phyloP scores from a whole-genome alignment of 2,113 vertebrate species.

The Heterotilapia buettikoferi region DNA sequence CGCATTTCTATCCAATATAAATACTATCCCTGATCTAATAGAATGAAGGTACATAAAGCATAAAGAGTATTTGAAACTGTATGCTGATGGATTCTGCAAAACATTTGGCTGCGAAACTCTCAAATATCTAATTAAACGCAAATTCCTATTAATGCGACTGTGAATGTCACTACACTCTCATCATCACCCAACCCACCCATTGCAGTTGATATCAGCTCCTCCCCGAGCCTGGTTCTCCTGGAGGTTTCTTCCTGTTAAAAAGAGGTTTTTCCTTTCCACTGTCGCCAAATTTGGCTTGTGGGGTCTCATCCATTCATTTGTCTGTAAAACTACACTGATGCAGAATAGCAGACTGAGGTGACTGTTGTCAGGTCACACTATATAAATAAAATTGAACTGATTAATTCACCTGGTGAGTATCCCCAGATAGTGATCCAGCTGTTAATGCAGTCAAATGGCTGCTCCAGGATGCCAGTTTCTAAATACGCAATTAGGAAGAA shows the following conservation, averaged over 20 bases:
- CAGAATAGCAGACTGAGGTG: not conserved
- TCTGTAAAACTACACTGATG: not conserved
- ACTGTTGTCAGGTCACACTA: not conserved
- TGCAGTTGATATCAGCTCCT: not conserved
- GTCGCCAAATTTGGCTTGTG: accelerated
- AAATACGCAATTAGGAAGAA: accelerated
- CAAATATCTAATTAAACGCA: not conserved
- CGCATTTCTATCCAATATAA: not conserved
- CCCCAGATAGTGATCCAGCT: not conserved
- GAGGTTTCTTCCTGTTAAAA: not conserved
- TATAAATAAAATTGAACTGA: not conserved
- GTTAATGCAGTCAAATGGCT: not conserved
- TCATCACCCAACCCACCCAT: not conserved
- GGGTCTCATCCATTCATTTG: not conserved
- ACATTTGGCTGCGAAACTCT: not conserved
- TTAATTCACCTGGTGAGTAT: not conserved
- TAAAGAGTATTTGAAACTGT: not conserved
- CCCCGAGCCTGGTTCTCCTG: not conserved
- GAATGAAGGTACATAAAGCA: not conserved
- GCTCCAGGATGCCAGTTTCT: not conserved
- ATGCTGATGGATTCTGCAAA: not conserved
- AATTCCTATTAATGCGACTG: not conserved
- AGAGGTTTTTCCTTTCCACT: not conserved
- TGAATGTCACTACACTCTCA: not conserved
- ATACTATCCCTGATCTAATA: not conserved